phyloP scores from a whole-genome alignment of 2,797 vertebrate genomes.

The Pseudomugil gertrudae region DNA sequence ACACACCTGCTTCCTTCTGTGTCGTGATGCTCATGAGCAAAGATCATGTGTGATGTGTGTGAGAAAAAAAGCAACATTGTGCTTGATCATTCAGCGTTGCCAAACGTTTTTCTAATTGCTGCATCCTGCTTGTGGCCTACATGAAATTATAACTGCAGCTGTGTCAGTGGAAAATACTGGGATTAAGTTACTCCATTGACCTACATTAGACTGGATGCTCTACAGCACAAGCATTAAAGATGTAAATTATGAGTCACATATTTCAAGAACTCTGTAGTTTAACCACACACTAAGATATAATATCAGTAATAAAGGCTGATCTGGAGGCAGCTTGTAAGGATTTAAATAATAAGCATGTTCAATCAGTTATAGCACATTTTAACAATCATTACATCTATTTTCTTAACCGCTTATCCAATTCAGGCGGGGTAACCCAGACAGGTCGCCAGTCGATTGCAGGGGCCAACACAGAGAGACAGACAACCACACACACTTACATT shows the following conservation, averaged over 20 bases:
- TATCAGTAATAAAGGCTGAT: slow-evolving; percentile 3
- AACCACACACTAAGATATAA: neutral
- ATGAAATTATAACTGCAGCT: slow-evolving; percentile 55
- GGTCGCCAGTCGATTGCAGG: too few relatives aligned
- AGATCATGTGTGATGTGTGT: neutral
- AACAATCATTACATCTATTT: neutral
- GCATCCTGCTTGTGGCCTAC: slow-evolving; percentile 16
- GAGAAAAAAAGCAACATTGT: slow-evolving; percentile 4
- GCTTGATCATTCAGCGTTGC: slow-evolving; percentile 21
- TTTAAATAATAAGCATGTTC: neutral
- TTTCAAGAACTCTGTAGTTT: neutral
- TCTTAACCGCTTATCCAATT: too few relatives aligned
- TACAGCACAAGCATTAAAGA: slow-evolving; percentile 24
- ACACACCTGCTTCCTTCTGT: slow-evolving; percentile 43
- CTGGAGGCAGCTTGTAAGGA: neutral
- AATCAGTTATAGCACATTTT: neutral
- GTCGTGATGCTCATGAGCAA: slow-evolving; percentile 2
- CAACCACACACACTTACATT: too few relatives aligned
- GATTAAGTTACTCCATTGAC: slow-evolving; percentile 52
- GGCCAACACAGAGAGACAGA: too few relatives aligned
- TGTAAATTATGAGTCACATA: slow-evolving; percentile 12
- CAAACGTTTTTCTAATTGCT: slow-evolving; percentile 34
- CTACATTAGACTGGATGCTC: slow-evolving; percentile 54
- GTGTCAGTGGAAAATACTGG: slow-evolving; percentile 40
- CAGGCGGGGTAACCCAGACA: too few relatives aligned